A percentile compares a stretch with the other conserved stretches of the same genome.
phyloP scores from a whole-genome alignment of 2,888 invertebrate genomes.

The Melangyna quadrimaculata region DNA sequence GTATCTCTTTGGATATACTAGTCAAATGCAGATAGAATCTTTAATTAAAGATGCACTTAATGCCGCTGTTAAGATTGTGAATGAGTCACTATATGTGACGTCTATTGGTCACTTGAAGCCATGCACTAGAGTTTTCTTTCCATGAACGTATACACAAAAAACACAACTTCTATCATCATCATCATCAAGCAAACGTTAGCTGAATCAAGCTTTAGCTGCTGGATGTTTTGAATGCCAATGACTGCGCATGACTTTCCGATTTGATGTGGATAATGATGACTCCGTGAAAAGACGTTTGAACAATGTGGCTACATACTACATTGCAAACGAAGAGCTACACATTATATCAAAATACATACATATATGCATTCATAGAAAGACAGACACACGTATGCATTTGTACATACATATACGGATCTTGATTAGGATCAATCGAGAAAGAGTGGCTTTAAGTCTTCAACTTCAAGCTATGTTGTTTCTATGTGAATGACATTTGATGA shows the following conservation, averaged over 20 bases:
- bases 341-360: too few species aligned
- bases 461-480: constrained; percentile 30
- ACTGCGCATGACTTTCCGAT: constrained; percentile 47
- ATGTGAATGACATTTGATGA: constrained; percentile 64
- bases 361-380: too few species aligned
- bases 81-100: constrained; percentile 57
- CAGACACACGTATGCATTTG: background rate
- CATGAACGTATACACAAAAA: constrained; percentile 28
- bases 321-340: background rate
- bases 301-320: constrained; percentile 36
- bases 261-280: constrained; percentile 12
- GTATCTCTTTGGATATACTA: constrained; percentile 11
- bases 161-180: constrained; percentile 11
- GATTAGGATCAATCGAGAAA: constrained; percentile 44
- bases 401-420: background rate
- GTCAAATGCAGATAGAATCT: constrained; percentile 51
- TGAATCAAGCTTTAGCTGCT: background rate
- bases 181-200: constrained; percentile 13
- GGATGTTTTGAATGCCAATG: constrained; percentile 66
- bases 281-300: constrained; percentile 20
- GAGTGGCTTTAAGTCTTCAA: constrained; percentile 28
- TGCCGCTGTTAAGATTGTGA: constrained; percentile 37
- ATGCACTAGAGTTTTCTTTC: constrained; percentile 6
- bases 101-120: constrained; percentile 41
- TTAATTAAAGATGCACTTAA: constrained; percentile 62